Conservation (phyloP, 2,113 vertebrate species). For the Labeo rohita region DNA sequence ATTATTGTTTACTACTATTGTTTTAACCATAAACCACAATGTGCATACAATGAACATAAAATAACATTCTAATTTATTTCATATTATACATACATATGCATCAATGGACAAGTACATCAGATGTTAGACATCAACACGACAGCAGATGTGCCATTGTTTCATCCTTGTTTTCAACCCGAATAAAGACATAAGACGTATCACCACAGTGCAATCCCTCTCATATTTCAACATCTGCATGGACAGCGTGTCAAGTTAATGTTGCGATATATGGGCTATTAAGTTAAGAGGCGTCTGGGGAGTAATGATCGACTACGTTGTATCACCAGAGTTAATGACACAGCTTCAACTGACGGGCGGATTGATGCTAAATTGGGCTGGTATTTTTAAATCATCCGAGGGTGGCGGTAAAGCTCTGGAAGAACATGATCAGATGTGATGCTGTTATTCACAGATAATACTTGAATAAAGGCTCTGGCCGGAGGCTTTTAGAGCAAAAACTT, state of each 20-base stretch:
- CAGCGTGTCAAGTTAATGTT: constrained; percentile 3
- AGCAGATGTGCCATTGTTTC: neutral
- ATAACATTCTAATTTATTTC: neutral
- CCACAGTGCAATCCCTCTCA: neutral
- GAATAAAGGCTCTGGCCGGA: neutral
- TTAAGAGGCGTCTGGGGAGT: neutral
- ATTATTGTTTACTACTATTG: no score
- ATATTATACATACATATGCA: neutral
- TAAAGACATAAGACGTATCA: neutral
- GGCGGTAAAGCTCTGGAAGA: neutral
- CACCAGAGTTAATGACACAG: neutral
- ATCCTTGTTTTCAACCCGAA: neutral
- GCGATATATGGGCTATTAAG: neutral
- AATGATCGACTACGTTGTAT: constrained; percentile 5
- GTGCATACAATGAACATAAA: neutral
- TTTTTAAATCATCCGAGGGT: neutral
- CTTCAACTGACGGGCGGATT: neutral
- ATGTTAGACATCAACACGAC: neutral
- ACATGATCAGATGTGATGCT: neutral
- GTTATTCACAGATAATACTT: constrained; percentile 19
- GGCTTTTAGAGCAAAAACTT: constrained; percentile 5
- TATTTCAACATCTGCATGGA: neutral
- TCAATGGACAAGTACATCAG: neutral
- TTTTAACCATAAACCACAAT: neutral
- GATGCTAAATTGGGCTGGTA: neutral